Conservation (phyloP, 2,797 vertebrate genomes). For the Ceryle rudis region DNA sequence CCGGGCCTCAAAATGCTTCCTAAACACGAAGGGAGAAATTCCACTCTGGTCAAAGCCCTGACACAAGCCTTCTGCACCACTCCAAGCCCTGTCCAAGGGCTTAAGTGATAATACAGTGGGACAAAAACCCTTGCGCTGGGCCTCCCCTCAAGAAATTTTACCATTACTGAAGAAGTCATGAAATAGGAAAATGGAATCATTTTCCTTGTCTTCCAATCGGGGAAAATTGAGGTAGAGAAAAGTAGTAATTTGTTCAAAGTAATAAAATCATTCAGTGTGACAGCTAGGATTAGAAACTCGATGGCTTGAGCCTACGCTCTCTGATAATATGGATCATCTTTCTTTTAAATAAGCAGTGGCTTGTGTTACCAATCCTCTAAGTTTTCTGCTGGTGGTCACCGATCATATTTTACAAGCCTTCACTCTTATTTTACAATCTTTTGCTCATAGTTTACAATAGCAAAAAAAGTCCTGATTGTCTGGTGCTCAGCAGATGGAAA, state of each 20-base stretch:
- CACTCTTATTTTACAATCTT: neutral
- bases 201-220: neutral
- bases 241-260: neutral
- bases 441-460: neutral
- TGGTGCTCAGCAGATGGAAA: neutral
- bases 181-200: neutral
- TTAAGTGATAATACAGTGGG: neutral
- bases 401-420: slow-evolving; percentile 25
- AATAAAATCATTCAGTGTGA: neutral
- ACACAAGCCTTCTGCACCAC: slow-evolving; percentile 24
- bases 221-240: neutral
- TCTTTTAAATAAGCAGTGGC: neutral
- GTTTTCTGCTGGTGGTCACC: slow-evolving; percentile 24
- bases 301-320: neutral
- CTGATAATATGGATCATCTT: slow-evolving; percentile 25
- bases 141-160: neutral
- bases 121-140: neutral
- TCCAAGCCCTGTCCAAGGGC: neutral
- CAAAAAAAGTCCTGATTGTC: neutral
- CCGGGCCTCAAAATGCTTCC: slow-evolving; percentile 56
- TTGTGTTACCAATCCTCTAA: neutral
- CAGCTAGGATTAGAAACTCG: neutral
- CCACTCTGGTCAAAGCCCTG: slow-evolving; percentile 66
- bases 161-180: neutral
- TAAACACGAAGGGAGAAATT: slow-evolving; percentile 56